Evolutionary conservation across 35 echinoderm and acorn worm genomes (phyloP).

Genomic region (Eucidaris tribuloides): DNA sequence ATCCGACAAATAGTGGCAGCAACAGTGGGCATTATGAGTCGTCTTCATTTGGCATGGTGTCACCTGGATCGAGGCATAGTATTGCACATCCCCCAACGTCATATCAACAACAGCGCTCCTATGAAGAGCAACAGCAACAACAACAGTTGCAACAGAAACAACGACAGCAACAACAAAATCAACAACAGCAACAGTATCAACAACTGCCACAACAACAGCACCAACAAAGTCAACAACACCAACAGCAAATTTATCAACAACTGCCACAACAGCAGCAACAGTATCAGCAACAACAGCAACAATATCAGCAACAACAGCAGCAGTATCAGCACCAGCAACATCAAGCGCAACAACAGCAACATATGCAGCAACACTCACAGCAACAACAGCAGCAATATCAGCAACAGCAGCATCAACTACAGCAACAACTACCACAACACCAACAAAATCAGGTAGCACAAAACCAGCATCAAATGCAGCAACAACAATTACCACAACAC

Average conservation of each 20-base stretch:
- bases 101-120: constrained; percentile 17
- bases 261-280: constrained; percentile 11
- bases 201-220: background rate
- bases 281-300: background rate
- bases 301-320: constrained; percentile 15
- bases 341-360: background rate
- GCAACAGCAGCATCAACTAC: background rate
- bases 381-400: background rate
- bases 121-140: constrained; percentile 28
- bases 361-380: background rate
- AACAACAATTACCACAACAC: background rate
- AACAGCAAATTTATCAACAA: background rate
- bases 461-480: background rate
- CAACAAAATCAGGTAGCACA: background rate
- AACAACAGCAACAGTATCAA: background rate
- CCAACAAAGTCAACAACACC: constrained; percentile 8
- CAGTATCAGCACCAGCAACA: constrained; percentile 13
- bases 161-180: constrained; percentile 38
- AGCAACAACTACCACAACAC: background rate
- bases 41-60: background rate
- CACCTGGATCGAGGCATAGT: constrained; percentile 19
- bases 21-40: background rate
- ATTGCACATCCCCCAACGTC: constrained; percentile 7
- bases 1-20: background rate
- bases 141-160: constrained; percentile 9